These are phyloP conservation scores for Antennarius striatus DNA, from an alignment of 2,113 vertebrate species.

Conservation along the genomic window DNA sequence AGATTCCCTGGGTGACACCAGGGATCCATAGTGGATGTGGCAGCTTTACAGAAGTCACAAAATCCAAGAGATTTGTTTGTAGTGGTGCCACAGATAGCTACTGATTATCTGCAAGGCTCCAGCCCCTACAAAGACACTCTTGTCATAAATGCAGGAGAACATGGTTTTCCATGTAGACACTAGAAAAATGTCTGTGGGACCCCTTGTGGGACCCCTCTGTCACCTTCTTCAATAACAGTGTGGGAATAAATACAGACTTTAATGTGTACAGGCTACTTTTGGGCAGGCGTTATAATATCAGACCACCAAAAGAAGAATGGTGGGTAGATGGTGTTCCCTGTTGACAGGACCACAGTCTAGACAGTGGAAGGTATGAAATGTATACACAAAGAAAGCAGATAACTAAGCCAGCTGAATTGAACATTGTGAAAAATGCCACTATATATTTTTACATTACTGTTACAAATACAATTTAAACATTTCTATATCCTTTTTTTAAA, in stretches of 20 bases:
- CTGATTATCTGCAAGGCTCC: conserved; percentile 27
- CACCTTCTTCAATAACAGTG: conserved; percentile 24
- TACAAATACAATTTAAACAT: background rate
- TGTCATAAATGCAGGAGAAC: conserved; percentile 17
- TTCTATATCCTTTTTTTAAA: background rate
- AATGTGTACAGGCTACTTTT: conserved; percentile 15
- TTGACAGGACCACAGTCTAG: no score
- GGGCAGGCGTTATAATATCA: no score
- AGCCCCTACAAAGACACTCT: conserved; percentile 13
- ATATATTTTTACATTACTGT: background rate
- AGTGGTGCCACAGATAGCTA: conserved; percentile 21
- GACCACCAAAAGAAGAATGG: no score
- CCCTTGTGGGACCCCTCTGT: conserved; percentile 1
- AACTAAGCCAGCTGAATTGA: no score
- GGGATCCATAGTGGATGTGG: conserved; percentile 40
- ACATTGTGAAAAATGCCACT: no score
- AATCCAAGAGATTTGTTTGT: conserved; percentile 29
- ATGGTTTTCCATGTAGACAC: background rate
- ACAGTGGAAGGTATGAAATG: no score
- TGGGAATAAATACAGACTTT: conserved; percentile 23
- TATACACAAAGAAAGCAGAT: no score
- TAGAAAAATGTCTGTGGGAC: conserved; percentile 29
- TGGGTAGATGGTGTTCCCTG: no score
- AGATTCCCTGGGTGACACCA: conserved; percentile 34
- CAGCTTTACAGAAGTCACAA: conserved; percentile 19